Base-by-base conservation (phyloP, 1,140 invertebrate species). In the Rhizoglyphus robini region DNA sequence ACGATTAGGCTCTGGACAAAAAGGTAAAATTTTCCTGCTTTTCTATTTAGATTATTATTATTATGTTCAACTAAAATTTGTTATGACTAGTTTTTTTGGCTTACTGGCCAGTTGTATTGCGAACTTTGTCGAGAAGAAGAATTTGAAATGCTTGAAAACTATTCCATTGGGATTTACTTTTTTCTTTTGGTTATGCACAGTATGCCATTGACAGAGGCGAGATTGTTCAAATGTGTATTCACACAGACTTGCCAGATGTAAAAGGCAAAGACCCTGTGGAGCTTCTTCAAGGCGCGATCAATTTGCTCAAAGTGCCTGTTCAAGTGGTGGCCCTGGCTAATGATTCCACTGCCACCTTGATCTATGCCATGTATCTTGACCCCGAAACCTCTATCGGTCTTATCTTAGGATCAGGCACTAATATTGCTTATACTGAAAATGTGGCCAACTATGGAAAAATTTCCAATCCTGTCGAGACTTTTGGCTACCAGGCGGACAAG, bases 111-210 rank as follows among this genome's bases (percentile, higher is more conserved):
- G 81, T 67, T 88, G 86, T 75, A 81, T 89, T 69, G 78, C 80
- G 64, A 79, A 84, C 71, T 89, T 88, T 73, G 79, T 87, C 72
- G 78, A 79, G 60, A 76, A 80, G 27, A 18, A 60, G 15, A 18
- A 18, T 23, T 48, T 30, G n/a, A n/a, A 49, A 30, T 18, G 3
- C 11, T 11, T 15, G 27, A 11, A 63, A 60, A 30, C 18, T n/a
- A 54, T 67, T 46, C 20, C 49, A 25, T 49, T 64, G 23, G 83
- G 87, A 11, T 90, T 90, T 72, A 88, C 87, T 1, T 90, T 90
- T n/a, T 75, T 88, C 86, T 4, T 90, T 90, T 70, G 88, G 88
- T 0, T 88, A 86, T 79, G 75, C 79, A 59, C 86, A 89, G 72
- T 77, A 81, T 60, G 82, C 83, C 1, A 74, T 90, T 38, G 80